Base-by-base conservation (phyloP, 1,140 invertebrate genomes). In the Pectinophora gossypiella region DNA sequence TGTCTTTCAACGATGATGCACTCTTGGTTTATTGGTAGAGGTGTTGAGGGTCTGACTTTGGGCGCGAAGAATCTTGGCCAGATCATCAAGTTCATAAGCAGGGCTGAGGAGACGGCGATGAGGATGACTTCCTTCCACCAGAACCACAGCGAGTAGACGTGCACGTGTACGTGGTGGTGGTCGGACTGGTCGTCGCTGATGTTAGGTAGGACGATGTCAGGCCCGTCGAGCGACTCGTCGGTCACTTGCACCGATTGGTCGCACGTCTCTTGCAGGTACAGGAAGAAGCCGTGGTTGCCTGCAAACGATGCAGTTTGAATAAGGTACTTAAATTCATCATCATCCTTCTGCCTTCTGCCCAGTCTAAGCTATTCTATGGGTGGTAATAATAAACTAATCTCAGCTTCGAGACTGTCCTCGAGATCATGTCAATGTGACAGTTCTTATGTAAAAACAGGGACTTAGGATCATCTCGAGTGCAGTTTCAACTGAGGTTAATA, bases 91-190 rank as follows among this genome's bases (percentile, higher is more conserved):
- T 87, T 87, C 73, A 87, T 72, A 2, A 87, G 58, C 16, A 87
- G 49, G 0, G 79, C 81, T 0, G 81, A 80, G 20, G 79, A 84
- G 13, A 85, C 51, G 0, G 78, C 78, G 10, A 87, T 85, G 0
- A 87, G 59, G 0, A 87, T 59, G 0, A 85, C 83, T 35, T 87
- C 84, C 51, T 87, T 87, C 84, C 95, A 96, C 92, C 93, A 96
- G 76, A 91, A 93, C 93, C 93, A 95, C 0, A 97, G 70, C 0
- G 94, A 94, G 21, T 91, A 90, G 35, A 87, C 84, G 61, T 87
- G 84, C 0, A 88, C 77, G 40, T 87, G 83, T 0, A 88, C 77
- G 21, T 87, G 81, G 19, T 83, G 77, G 20, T 80, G 75, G 10
- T 27, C 13, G 6, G 49, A n/a, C 6, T 66, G 51, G 12, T 73